Percentiles rank a stretch among this genome's conserved stretches.
These are phyloP conservation scores for Amphibalanus amphitrite DNA, from an alignment of 1,140 invertebrate species.

Conservation along the genomic window DNA sequence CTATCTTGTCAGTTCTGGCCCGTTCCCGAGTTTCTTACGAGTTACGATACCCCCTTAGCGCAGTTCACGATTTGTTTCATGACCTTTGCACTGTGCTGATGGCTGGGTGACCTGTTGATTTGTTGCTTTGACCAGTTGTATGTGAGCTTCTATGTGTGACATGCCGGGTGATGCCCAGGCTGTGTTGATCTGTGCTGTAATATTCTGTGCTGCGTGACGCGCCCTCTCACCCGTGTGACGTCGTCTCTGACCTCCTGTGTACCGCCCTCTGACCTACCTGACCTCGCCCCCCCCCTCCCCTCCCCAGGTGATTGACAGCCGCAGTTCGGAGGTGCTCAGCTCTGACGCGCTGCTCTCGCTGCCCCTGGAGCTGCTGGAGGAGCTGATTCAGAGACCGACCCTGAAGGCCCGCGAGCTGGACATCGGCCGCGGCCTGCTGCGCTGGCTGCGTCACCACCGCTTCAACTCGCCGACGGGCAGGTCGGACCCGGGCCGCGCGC, in stretches of 20 bases:
- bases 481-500: neutral
- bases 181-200: neutral
- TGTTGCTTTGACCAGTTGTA: too few relatives aligned
- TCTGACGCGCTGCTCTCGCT: neutral
- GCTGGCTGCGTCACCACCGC: conserved; percentile 3
- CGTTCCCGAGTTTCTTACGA: too few relatives aligned
- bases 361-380: neutral
- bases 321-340: neutral
- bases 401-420: neutral
- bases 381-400: neutral
- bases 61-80: too few relatives aligned
- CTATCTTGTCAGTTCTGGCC: too few relatives aligned
- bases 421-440: conserved; percentile 1
- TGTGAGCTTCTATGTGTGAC: too few relatives aligned
- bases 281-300: neutral
- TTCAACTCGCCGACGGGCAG: neutral
- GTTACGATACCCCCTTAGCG: too few relatives aligned
- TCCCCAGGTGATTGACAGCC: neutral
- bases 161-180: neutral
- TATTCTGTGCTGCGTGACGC: neutral
- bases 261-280: neutral
- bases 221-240: too few relatives aligned
- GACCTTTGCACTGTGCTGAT: too few relatives aligned
- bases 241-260: too few relatives aligned
- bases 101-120: too few relatives aligned